Evolutionary conservation across 2,888 invertebrate genomes (phyloP).

Genomic region (Hemicrepidius hirtus): DNA sequence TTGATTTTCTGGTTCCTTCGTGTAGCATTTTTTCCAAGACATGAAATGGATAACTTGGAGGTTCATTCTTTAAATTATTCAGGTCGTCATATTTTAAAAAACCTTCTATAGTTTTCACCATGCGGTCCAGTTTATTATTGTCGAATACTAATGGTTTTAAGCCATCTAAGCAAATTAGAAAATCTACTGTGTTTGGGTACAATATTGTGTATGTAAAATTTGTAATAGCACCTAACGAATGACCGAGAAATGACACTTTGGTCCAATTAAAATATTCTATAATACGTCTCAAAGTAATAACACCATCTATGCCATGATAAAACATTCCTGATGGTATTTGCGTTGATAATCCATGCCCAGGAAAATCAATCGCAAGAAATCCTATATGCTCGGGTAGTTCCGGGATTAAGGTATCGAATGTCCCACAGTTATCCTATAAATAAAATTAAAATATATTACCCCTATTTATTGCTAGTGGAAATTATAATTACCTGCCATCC

Average conservation of each 20-base stretch:
- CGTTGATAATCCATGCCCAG: constrained; percentile 83
- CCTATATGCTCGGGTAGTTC: constrained; percentile 72
- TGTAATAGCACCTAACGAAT: constrained; percentile 81
- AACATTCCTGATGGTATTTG: constrained; percentile 78
- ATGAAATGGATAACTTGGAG: constrained; percentile 77
- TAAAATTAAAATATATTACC: no score
- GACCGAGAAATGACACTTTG: constrained; percentile 80
- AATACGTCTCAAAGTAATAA: constrained; percentile 72
- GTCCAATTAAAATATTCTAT: constrained; percentile 81
- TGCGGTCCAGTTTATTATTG: constrained; percentile 62
- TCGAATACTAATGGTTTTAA: constrained; percentile 65
- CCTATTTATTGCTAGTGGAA: neutral
- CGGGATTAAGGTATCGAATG: constrained; percentile 83
- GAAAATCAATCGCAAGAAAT: constrained; percentile 80
- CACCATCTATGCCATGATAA: constrained; percentile 71
- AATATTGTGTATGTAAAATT: constrained; percentile 77
- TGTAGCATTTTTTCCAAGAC: constrained; percentile 76
- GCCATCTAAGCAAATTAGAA: constrained; percentile 76
- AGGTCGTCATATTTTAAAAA: constrained; percentile 70
- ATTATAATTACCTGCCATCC: constrained; percentile 77
- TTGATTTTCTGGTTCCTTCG: constrained; percentile 74
- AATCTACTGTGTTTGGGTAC: constrained; percentile 78
- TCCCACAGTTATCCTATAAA: constrained; percentile 82
- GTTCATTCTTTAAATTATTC: constrained; percentile 68
- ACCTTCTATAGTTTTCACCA: constrained; percentile 71